Evolutionary conservation across 2,113 vertebrate species (phyloP).

Genomic region (Lophochroa leadbeateri): DNA sequence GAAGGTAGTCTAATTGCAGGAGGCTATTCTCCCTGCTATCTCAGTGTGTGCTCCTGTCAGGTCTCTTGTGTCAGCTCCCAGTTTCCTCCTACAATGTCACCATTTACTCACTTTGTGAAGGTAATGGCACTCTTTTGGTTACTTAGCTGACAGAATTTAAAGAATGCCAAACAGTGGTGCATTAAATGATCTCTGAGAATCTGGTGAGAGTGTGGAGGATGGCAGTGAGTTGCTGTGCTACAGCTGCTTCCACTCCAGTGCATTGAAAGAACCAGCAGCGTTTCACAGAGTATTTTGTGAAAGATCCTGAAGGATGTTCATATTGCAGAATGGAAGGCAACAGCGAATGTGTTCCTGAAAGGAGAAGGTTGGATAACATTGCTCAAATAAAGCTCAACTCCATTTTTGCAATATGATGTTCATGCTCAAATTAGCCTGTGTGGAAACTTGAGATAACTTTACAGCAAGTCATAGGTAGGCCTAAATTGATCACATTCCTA

Average conservation of each 20-base stretch:
- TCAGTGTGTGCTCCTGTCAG: accelerated
- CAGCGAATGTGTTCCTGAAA: neutral
- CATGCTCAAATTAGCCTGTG: neutral
- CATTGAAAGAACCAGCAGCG: neutral
- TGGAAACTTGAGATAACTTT: neutral
- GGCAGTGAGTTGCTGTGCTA: neutral
- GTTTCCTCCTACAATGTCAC: neutral
- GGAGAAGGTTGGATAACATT: neutral
- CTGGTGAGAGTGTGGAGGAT: neutral
- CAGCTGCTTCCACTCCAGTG: neutral
- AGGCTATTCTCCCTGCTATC: neutral
- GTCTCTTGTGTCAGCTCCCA: neutral
- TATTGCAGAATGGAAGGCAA: neutral
- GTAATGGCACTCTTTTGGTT: neutral
- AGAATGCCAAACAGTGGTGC: neutral
- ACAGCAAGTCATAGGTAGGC: neutral
- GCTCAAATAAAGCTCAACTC: neutral
- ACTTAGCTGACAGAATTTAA: neutral
- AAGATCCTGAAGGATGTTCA: neutral
- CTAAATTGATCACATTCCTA: neutral
- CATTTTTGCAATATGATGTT: neutral
- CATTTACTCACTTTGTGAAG: neutral
- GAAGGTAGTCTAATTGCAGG: neutral
- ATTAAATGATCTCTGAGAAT: neutral
- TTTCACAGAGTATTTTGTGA: neutral